Percentiles rank a stretch among this genome's conserved stretches.
These are phyloP conservation scores for Littorina saxatilis DNA, from an alignment of 1,140 invertebrate species.

Conservation along the genomic window DNA sequence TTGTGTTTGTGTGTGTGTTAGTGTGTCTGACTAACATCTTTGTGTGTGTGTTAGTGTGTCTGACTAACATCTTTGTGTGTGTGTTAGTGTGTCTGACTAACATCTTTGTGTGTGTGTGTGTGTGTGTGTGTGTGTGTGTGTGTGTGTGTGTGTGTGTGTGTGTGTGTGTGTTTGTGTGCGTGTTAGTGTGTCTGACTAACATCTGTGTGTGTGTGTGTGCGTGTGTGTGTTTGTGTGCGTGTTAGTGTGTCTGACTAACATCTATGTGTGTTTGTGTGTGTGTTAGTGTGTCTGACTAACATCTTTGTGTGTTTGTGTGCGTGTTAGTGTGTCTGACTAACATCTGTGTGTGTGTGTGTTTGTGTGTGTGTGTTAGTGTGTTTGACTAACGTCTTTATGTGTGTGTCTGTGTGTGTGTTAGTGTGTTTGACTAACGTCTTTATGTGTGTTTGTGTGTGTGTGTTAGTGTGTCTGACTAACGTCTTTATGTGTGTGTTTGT, in stretches of 20 bases:
- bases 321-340: background rate
- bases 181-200: no score
- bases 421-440: background rate
- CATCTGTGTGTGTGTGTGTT: conserved; percentile 7
- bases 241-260: background rate
- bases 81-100: background rate
- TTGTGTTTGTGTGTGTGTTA: background rate
- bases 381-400: background rate
- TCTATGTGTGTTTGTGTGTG: background rate
- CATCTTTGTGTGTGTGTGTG: background rate
- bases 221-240: conserved; percentile 2
- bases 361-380: background rate
- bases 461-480: conserved; percentile 8
- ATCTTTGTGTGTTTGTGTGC: background rate
- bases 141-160: background rate
- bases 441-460: background rate
- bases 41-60: background rate
- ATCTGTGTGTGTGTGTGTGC: background rate
- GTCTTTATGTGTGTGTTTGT: background rate
- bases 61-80: background rate
- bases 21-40: no score
- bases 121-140: background rate
- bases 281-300: background rate
- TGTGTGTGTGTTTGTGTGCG: background rate
- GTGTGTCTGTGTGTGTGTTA: background rate